Conservation (phyloP, 2,113 vertebrate genomes). For the Cygnus atratus region DNA sequence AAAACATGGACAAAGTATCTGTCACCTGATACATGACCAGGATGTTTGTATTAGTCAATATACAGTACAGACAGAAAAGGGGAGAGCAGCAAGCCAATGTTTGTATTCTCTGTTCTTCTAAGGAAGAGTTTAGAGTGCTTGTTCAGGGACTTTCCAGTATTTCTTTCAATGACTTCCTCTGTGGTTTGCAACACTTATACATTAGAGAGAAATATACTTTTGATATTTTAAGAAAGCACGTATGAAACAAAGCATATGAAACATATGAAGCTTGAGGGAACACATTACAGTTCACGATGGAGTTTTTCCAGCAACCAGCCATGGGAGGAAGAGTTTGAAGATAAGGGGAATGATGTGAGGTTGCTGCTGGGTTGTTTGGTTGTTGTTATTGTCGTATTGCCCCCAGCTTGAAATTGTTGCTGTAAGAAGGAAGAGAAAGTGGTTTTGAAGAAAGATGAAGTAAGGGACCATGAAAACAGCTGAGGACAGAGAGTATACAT, state of each 20-base stretch:
- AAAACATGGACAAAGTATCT: not conserved
- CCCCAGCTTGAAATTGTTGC: not conserved
- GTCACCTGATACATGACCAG: not conserved
- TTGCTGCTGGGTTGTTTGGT: not conserved
- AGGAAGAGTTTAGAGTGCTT: not conserved
- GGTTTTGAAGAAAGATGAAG: not conserved
- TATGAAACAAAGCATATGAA: not conserved
- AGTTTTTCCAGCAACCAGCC: not conserved
- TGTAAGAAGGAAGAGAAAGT: not conserved
- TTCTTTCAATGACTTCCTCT: not conserved
- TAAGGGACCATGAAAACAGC: not conserved
- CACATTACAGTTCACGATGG: not conserved
- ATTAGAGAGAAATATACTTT: not conserved
- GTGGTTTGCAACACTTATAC: not conserved
- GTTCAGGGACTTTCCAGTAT: slow-evolving; percentile 48
- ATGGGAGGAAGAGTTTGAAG: not conserved
- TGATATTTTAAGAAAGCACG: not conserved
- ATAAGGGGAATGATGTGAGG: not conserved
- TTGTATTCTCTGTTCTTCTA: not conserved
- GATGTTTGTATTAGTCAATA: not conserved
- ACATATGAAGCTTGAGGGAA: rapidly evolving
- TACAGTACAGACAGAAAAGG: not conserved
- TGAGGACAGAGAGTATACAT: not conserved
- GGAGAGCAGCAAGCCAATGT: not conserved
- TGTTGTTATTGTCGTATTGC: not conserved